These are phyloP conservation scores for Hirtodrosophila trivittata DNA, from an alignment of 2,888 invertebrate species.

Conservation along the genomic window DNA sequence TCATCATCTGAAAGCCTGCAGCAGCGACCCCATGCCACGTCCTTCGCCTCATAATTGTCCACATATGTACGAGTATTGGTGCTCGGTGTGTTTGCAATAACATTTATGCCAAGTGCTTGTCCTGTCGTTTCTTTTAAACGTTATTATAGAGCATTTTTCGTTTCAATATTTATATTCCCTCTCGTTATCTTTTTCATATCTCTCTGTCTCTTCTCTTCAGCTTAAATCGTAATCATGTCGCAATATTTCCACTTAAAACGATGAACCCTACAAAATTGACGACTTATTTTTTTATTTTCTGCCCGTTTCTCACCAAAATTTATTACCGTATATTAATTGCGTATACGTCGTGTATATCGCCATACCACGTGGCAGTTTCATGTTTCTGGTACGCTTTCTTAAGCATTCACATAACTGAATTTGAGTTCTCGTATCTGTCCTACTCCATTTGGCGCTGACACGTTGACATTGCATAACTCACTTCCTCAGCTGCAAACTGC, in stretches of 20 bases:
- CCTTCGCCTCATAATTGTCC: conserved; percentile 26
- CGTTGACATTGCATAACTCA: conserved; percentile 40
- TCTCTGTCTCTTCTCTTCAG: conserved; percentile 1
- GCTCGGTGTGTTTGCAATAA: conserved; percentile 32
- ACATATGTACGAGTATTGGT: conserved; percentile 36
- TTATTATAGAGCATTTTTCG: conserved; percentile 71
- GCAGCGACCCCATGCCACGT: conserved; percentile 12
- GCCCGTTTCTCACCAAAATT: conserved; percentile 38
- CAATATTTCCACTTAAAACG: conserved; percentile 66
- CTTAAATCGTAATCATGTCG: conserved; percentile 60
- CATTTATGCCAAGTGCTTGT: conserved; percentile 62
- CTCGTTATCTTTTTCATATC: neutral
- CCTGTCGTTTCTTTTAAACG: conserved; percentile 63
- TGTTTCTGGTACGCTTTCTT: conserved; percentile 1
- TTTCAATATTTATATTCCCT: conserved; percentile 48
- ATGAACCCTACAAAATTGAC: conserved; percentile 39
- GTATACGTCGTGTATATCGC: conserved; percentile 53
- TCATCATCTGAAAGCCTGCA: conserved; percentile 67
- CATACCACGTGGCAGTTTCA: neutral
- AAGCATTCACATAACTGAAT: conserved; percentile 28
- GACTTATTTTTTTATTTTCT: conserved; percentile 32
- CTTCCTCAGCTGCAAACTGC: conserved; percentile 24
- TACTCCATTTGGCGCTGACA: conserved; percentile 32
- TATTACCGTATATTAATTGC: conserved; percentile 67
- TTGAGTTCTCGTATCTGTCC: conserved; percentile 14